Evolutionary conservation across 2,797 vertebrate genomes (phyloP).

Genomic region (Thripadectes ignobilis): DNA sequence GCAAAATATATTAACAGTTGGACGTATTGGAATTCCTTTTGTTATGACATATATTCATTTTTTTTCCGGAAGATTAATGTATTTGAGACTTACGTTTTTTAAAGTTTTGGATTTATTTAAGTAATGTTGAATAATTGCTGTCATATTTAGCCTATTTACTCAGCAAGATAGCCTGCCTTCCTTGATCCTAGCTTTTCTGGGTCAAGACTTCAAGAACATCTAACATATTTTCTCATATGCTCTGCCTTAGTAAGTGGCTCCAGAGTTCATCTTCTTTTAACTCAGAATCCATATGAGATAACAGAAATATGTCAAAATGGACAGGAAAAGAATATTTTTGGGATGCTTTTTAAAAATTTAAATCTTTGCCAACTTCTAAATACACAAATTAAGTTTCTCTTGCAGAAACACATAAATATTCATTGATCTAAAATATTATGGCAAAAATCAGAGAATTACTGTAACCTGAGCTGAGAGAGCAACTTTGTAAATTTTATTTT

Average conservation of each 20-base stretch:
- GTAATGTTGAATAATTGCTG: background rate
- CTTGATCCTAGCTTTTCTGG: background rate
- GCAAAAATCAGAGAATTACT: background rate
- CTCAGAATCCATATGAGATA: background rate
- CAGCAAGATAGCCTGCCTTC: background rate
- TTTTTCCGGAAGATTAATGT: background rate
- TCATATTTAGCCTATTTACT: background rate
- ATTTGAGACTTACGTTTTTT: background rate
- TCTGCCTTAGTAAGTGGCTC: background rate
- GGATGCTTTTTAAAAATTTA: fast-evolving
- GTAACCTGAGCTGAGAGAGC: background rate
- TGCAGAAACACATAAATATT: background rate
- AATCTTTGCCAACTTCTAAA: background rate
- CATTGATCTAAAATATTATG: background rate
- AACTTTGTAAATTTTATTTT: too few species aligned
- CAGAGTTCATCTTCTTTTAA: background rate
- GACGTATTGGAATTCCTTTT: background rate
- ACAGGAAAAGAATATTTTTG: background rate
- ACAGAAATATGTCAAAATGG: background rate
- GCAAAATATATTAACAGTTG: background rate
- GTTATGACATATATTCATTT: background rate
- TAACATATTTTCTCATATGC: background rate
- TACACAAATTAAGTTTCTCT: background rate
- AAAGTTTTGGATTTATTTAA: background rate
- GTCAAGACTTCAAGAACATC: background rate